Base-by-base conservation (phyloP, 1,140 invertebrate species). In the Brachionus sp. region DNA sequence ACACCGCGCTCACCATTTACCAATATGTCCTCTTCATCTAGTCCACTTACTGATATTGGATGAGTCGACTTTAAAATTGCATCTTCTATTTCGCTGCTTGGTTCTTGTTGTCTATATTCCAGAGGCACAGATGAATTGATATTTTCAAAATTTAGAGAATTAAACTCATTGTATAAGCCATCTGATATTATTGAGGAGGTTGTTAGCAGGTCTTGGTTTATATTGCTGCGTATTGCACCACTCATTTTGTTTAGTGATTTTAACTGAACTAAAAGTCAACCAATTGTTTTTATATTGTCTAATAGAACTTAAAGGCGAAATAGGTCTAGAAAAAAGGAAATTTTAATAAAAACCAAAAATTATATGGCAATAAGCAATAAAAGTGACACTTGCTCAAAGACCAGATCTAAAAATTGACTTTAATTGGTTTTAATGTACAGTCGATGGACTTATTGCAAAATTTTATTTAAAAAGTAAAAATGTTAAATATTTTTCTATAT, bases 161-260 rank as follows among this genome's bases (percentile, higher is more conserved):
- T 70, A 70, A 70, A 70, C 9, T 70, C 66, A 70, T 70, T 70
- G 35, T 70, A 70, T 39, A 70, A 35, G 19, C 66, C 66, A 70
- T 70, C 66, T 1, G 66, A 70, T 16, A 70, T 70, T 16, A 70
- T 70, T 16, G 66, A 37, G 10, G 66, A 70, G 6, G 66, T 70
- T n/a, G 66, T 70, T 37, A 70, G 35, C n/a, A 70, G 16, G 6
- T 70, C 66, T n/a, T 70, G 29, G 16, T 35, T 19, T 16, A 70
- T 39, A 39, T 16, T n/a, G 33, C 33, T 70, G 33, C 35, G 64
- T 33, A 66, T 39, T 37, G 66, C n/a, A 39, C 33, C 66, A 70
- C 66, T 70, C 66, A 70, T 70, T 70, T 37, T 70, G 13, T 70
- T 70, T 70, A 25, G 35, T 16, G 2, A n/a, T 70, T 39, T 39